A percentile compares a stretch with the other conserved stretches of the same genome.
Evolutionary conservation across 1,140 invertebrate genomes (phyloP).

Genomic region (Drosophila sechellia): DNA sequence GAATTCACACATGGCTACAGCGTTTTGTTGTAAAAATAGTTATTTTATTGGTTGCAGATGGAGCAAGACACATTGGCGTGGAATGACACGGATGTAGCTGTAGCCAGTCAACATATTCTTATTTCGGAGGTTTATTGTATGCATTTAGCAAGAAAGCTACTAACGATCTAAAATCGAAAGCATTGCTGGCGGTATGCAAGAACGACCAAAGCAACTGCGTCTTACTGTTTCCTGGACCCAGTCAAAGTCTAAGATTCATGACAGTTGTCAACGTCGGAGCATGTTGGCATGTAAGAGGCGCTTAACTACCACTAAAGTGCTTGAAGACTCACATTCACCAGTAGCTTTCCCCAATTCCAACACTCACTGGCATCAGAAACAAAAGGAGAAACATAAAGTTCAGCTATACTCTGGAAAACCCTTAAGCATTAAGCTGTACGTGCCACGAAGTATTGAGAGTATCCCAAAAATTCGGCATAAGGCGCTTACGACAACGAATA

Average conservation of each 20-base stretch:
- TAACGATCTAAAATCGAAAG: neutral
- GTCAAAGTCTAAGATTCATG: conserved; percentile 4
- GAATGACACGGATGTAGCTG: conserved; percentile 3
- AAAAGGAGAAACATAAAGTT: conserved; percentile 2
- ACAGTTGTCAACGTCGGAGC: neutral
- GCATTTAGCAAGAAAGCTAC: neutral
- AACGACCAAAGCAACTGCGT: conserved; percentile 9
- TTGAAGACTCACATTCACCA: conserved; percentile 8
- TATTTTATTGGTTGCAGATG: conserved; percentile 16
- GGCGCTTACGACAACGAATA: conserved; percentile 11
- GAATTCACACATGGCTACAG: too few relatives aligned
- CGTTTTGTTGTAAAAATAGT: too few relatives aligned
- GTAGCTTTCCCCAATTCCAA: conserved; percentile 1
- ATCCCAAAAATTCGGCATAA: conserved; percentile 40
- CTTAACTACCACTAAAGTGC: neutral
- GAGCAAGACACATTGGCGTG: conserved; percentile 18
- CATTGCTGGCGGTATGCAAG: conserved; percentile 18
- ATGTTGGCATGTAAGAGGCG: conserved; percentile 2
- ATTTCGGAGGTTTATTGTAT: neutral
- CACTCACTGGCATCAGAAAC: neutral
- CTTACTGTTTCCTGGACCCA: conserved; percentile 9
- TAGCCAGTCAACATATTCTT: conserved; percentile 2
- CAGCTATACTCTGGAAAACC: conserved; percentile 7
- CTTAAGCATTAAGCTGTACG: conserved; percentile 7
- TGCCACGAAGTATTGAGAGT: conserved; percentile 18